Evolutionary conservation across 2,797 vertebrate species (phyloP).

Genomic region (Gobio occitaniae): DNA sequence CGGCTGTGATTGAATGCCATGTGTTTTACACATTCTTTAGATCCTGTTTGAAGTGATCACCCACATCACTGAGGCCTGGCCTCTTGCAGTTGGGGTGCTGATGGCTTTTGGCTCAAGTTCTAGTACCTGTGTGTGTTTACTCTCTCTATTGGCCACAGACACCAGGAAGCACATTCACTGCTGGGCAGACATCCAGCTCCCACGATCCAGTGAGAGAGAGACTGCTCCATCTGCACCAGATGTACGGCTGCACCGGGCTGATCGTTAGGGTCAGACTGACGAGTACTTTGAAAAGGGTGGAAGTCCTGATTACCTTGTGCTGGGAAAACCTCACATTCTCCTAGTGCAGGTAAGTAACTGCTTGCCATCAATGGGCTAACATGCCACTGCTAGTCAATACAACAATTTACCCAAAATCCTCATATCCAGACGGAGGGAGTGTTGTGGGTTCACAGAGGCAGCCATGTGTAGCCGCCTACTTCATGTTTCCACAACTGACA

Average conservation of each 20-base stretch:
- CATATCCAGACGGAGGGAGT: constrained; percentile 32
- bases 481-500: constrained; percentile 70
- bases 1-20: constrained; percentile 50
- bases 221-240: constrained; percentile 68
- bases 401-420: not conserved
- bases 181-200: constrained; percentile 60
- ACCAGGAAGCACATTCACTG: constrained; percentile 53
- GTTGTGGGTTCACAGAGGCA: constrained; percentile 69
- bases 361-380: constrained; percentile 67
- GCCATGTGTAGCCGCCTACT: constrained; percentile 67
- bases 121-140: constrained; percentile 56
- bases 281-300: constrained; percentile 64
- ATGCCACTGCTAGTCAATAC: constrained; percentile 73
- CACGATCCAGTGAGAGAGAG: constrained; percentile 57
- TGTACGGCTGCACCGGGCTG: constrained; percentile 54
- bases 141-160: constrained; percentile 40
- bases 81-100: constrained; percentile 67
- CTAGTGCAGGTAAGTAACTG: constrained; percentile 71
- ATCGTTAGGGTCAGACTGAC: constrained; percentile 65
- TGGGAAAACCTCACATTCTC: constrained; percentile 62
- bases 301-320: constrained; percentile 71
- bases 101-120: constrained; percentile 62
- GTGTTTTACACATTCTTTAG: constrained; percentile 62
- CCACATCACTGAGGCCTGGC: constrained; percentile 56
- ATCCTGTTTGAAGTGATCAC: constrained; percentile 66